Evolutionary conservation across 1,140 invertebrate species (phyloP).

Genomic region (Sarcophaga bullata): DNA sequence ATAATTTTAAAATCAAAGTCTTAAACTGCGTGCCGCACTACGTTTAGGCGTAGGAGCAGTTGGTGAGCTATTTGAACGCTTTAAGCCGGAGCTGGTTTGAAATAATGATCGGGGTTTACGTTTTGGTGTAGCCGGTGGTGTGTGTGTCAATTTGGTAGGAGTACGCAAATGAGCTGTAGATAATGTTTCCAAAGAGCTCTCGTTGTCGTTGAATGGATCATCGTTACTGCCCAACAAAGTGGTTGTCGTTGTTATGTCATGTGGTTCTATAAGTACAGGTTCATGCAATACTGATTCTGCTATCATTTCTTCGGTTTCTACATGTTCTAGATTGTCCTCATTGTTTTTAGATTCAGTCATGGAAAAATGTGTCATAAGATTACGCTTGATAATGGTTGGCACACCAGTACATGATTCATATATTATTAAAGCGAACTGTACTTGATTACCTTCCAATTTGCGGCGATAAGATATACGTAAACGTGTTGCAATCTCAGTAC

Average conservation of each 20-base stretch:
- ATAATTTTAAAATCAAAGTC: slow-evolving; percentile 40
- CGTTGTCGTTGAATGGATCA: slow-evolving; percentile 25
- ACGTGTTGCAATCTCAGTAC: slow-evolving; percentile 30
- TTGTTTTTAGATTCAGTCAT: not conserved
- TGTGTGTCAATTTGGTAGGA: slow-evolving; percentile 39
- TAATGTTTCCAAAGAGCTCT: slow-evolving; percentile 18
- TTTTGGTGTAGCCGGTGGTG: slow-evolving; percentile 44
- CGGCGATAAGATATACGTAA: slow-evolving; percentile 44
- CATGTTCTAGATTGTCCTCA: not conserved
- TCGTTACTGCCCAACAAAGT: not conserved
- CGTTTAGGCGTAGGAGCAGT: slow-evolving; percentile 38
- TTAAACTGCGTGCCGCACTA: slow-evolving; percentile 43
- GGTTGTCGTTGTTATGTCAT: not conserved
- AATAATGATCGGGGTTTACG: slow-evolving; percentile 36
- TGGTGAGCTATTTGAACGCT: slow-evolving; percentile 25
- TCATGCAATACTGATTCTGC: slow-evolving; percentile 19
- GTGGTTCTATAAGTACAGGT: slow-evolving; percentile 7
- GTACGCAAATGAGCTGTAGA: slow-evolving; percentile 20
- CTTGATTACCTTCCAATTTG: slow-evolving; percentile 31
- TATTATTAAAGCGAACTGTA: slow-evolving; percentile 44
- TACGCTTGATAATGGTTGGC: slow-evolving; percentile 20
- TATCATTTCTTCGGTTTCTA: slow-evolving; percentile 8
- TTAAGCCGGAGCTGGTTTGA: slow-evolving; percentile 18
- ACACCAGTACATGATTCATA: slow-evolving; percentile 39
- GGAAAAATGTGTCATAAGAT: slow-evolving; percentile 42